These are phyloP conservation scores for Trichogramma evanescens DNA, from an alignment of 2,888 invertebrate genomes.

Conservation along the genomic window DNA sequence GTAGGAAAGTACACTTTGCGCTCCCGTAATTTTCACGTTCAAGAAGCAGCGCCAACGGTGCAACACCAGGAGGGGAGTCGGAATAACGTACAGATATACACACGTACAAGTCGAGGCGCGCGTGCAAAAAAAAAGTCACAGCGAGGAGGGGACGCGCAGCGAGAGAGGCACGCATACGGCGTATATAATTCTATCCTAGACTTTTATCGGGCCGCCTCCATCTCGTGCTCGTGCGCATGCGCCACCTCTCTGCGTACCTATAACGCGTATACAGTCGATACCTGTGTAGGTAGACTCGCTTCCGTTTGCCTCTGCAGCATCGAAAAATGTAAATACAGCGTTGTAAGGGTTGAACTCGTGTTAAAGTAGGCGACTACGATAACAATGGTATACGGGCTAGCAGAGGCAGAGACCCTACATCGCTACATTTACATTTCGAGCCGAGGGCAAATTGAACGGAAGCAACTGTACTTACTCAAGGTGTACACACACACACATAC, in stretches of 20 bases:
- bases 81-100: background rate
- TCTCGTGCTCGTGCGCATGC: background rate
- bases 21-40: constrained; percentile 17
- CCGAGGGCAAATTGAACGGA: no score
- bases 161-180: constrained; percentile 15
- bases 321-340: no score
- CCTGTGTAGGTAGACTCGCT: background rate
- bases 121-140: background rate
- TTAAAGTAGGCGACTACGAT: no score
- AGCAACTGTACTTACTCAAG: no score
- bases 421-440: no score
- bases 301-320: no score
- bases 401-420: no score
- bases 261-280: constrained; percentile 3
- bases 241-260: background rate
- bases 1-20: no score
- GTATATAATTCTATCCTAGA: constrained; percentile 3
- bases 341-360: no score
- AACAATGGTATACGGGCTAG: no score
- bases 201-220: constrained; percentile 11
- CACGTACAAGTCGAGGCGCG: background rate
- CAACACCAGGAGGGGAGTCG: background rate
- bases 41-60: constrained; percentile 8
- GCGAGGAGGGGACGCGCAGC: constrained; percentile 2
- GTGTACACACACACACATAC: no score